phyloP scores from a whole-genome alignment of 2,797 vertebrate species.

The Spondyliosoma cantharus region DNA sequence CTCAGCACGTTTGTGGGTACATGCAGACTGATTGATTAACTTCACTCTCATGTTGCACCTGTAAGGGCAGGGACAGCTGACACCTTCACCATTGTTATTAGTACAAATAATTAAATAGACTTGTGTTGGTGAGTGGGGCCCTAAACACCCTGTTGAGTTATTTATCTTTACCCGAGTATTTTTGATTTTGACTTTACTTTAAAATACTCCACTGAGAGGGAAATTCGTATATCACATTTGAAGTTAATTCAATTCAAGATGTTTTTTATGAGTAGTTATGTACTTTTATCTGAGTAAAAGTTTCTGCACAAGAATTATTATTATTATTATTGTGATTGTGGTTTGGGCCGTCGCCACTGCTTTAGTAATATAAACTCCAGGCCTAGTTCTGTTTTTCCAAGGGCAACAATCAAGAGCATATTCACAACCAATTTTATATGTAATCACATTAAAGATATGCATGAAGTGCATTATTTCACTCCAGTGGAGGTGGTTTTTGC shows the following conservation, averaged over 20 bases:
- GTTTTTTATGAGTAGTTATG: too few relatives aligned
- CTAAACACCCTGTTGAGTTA: neutral
- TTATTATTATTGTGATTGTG: neutral
- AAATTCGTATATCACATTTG: neutral
- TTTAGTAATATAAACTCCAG: neutral
- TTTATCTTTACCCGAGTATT: neutral
- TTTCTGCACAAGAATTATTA: neutral
- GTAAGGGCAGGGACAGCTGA: neutral
- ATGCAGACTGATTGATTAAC: neutral
- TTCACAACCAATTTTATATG: neutral
- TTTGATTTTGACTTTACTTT: neutral
- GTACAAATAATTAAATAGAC: too few relatives aligned
- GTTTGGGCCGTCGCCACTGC: neutral
- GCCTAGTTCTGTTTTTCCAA: neutral
- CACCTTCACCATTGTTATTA: neutral
- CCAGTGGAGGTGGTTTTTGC: neutral
- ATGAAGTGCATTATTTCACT: neutral
- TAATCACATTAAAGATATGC: neutral
- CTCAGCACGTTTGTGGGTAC: neutral
- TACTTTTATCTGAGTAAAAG: neutral
- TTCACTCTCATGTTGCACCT: neutral
- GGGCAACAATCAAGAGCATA: neutral
- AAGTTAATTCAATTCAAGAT: too few relatives aligned
- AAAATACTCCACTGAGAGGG: neutral
- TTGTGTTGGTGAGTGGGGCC: too few relatives aligned